phyloP scores from a whole-genome alignment of 2,888 invertebrate species.

The Eumerus sabulonum region DNA sequence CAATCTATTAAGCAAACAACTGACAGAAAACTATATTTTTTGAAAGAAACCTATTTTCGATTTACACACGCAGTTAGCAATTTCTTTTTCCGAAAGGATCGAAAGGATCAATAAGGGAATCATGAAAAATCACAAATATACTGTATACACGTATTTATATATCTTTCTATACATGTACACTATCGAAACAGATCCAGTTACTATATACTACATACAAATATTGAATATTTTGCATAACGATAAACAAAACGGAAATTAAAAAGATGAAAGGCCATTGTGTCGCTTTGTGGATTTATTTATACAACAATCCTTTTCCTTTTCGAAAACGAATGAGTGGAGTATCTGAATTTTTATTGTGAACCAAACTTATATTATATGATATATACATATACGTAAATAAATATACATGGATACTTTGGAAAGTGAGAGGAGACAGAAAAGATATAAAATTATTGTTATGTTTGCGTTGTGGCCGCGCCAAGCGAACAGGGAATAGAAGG shows the following conservation, averaged over 20 bases:
- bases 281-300: no score
- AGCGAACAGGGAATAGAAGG: slow-evolving; percentile 30
- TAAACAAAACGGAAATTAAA: no score
- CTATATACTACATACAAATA: slow-evolving; percentile 29
- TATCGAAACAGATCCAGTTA: slow-evolving; percentile 41
- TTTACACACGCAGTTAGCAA: slow-evolving; percentile 23
- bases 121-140: slow-evolving; percentile 15
- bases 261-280: no score
- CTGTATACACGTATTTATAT: slow-evolving; percentile 6
- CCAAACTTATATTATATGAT: slow-evolving; percentile 11
- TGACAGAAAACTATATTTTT: slow-evolving; percentile 41
- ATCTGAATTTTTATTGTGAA: slow-evolving; percentile 30
- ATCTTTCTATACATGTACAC: slow-evolving; percentile 68
- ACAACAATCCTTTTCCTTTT: slow-evolving; percentile 5
- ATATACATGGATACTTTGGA: slow-evolving; percentile 44
- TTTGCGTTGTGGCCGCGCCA: slow-evolving; percentile 10
- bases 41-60: slow-evolving; percentile 30
- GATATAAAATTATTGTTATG: slow-evolving; percentile 45
- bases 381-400: slow-evolving; percentile 23
- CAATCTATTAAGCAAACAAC: slow-evolving; percentile 24
- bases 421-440: slow-evolving; percentile 41
- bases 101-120: slow-evolving; percentile 7
- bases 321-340: slow-evolving; percentile 7
- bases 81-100: slow-evolving; percentile 52
- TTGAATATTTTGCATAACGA: slow-evolving; percentile 12